Evolutionary conservation across 2,113 vertebrate genomes (phyloP).

Genomic region (Rattus norvegicus): GRCr8 NC_086034.1:46576001-46576500

Average conservation of each 20-base stretch:
- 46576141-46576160: neutral
- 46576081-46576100: neutral
- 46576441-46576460: neutral
- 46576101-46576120: neutral
- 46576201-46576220: neutral
- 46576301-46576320: neutral
- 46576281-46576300: neutral
- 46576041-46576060: neutral
- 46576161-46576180: neutral
- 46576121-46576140: neutral
- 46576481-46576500: too few species aligned
- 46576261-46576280: neutral
- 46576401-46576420: neutral
- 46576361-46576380: neutral
- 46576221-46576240: neutral
- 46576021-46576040: neutral
- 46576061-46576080: neutral
- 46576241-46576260: neutral
- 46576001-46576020: neutral
- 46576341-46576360: neutral
- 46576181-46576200: neutral
- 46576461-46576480: rapidly evolving
- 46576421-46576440: neutral
- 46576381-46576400: rapidly evolving
- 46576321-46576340: neutral